These are phyloP conservation scores for Cephus sareptanus DNA, from an alignment of 2,888 invertebrate species.

Conservation along the genomic window DNA sequence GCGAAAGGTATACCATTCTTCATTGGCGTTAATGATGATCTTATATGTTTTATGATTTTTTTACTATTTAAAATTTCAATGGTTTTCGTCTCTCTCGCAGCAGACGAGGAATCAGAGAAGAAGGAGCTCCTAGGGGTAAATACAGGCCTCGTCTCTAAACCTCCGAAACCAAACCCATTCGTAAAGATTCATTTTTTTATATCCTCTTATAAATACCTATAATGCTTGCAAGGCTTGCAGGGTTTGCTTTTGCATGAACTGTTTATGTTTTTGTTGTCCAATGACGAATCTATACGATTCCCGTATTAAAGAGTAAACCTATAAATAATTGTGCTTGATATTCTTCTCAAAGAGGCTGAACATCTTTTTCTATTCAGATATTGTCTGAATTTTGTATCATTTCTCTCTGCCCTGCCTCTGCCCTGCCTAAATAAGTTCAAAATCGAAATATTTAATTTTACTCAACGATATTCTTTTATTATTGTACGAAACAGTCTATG, in stretches of 20 bases:
- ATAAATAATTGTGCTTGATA: not conserved
- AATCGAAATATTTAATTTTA: not conserved
- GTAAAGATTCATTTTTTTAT: constrained; percentile 58
- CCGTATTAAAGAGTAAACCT: not conserved
- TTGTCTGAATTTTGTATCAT: not conserved
- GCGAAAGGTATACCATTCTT: constrained; percentile 47
- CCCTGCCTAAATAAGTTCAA: not conserved
- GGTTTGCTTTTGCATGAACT: constrained; percentile 36
- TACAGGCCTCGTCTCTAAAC: constrained; percentile 63
- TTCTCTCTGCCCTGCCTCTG: not conserved
- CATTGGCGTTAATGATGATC: not conserved
- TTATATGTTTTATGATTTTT: not conserved
- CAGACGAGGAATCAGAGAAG: constrained; percentile 62
- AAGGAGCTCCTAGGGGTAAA: constrained; percentile 66
- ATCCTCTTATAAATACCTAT: constrained; percentile 32
- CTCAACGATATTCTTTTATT: not conserved
- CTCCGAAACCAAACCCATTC: constrained; percentile 65
- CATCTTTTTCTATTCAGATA: not conserved
- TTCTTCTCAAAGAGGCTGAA: not conserved
- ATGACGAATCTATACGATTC: not conserved
- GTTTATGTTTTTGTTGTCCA: not conserved
- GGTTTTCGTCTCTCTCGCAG: constrained; percentile 38
- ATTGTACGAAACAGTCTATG: constrained; percentile 53
- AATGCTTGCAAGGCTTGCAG: constrained; percentile 40
- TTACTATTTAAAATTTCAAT: not conserved